Conservation (phyloP, 2,797 vertebrate species). For the Tinamus major region DNA sequence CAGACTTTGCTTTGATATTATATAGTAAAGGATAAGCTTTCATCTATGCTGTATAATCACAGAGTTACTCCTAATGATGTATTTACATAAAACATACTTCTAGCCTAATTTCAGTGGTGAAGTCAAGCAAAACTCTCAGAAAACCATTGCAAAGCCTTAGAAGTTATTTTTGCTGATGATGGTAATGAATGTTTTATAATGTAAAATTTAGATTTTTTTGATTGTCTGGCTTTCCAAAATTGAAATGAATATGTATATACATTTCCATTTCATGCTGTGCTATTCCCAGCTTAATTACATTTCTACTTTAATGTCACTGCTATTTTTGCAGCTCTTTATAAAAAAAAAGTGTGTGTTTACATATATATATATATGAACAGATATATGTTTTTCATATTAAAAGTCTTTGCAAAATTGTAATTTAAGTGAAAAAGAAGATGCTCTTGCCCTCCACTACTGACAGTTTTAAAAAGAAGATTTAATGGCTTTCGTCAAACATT, state of each 20-base stretch:
- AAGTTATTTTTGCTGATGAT: slow-evolving; percentile 27
- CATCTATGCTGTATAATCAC: slow-evolving; percentile 63
- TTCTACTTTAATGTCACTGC: background rate
- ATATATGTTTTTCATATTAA: accelerated
- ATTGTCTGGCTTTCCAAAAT: slow-evolving; percentile 40
- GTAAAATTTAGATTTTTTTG: slow-evolving; percentile 13
- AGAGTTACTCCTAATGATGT: slow-evolving; percentile 37
- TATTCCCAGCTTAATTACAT: slow-evolving; percentile 17
- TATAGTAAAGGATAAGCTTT: slow-evolving; percentile 14
- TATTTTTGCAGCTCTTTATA: background rate
- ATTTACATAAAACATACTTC: slow-evolving; percentile 65
- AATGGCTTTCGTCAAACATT: background rate
- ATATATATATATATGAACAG: background rate
- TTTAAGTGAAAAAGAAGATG: background rate
- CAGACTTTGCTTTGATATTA: slow-evolving; percentile 54
- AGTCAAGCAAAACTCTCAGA: slow-evolving; percentile 39
- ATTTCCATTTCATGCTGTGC: background rate
- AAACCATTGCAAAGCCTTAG: slow-evolving; percentile 37
- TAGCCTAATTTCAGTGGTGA: slow-evolving; percentile 60
- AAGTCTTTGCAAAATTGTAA: background rate
- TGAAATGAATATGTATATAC: slow-evolving; percentile 23
- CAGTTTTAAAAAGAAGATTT: background rate
- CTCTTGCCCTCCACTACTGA: background rate
- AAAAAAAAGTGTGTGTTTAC: background rate
- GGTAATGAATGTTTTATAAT: slow-evolving; percentile 46